These are phyloP conservation scores for Mythimna impura DNA, from an alignment of 2,888 invertebrate genomes.

Conservation along the genomic window DNA sequence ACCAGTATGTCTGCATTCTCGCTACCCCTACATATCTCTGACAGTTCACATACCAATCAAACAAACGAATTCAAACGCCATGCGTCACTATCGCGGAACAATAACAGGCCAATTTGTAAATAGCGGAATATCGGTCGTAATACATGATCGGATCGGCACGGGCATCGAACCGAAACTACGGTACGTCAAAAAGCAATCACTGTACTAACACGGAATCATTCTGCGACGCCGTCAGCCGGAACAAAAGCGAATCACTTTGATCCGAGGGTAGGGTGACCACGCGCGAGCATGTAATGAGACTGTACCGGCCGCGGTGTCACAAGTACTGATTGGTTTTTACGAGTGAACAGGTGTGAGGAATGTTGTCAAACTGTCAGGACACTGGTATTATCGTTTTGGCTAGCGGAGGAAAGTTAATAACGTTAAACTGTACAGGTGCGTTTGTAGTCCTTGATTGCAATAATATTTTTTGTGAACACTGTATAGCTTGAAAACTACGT, in stretches of 20 bases:
- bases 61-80: constrained; percentile 49
- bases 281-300: constrained; percentile 51
- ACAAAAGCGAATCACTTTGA: constrained; percentile 87
- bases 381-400: background rate
- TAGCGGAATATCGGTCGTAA: constrained; percentile 62
- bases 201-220: constrained; percentile 83
- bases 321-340: constrained; percentile 42
- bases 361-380: constrained; percentile 10
- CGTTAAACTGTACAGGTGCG: constrained; percentile 19
- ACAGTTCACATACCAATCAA: constrained; percentile 45
- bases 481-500: too few species aligned
- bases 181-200: constrained; percentile 85
- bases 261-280: constrained; percentile 73
- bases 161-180: constrained; percentile 68
- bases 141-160: constrained; percentile 64
- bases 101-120: constrained; percentile 67
- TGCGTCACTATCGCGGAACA: constrained; percentile 63
- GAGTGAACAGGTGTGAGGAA: constrained; percentile 45
- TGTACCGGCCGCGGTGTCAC: constrained; percentile 19
- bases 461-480: too few species aligned
- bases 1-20: constrained; percentile 16
- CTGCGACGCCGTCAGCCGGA: constrained; percentile 80
- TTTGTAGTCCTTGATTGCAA: too few species aligned
- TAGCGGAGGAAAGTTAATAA: background rate
- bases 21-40: constrained; percentile 30